A percentile compares a stretch with the other conserved stretches of the same genome.
Conservation (phyloP, 2,797 vertebrate species). For the Tangara arthus region DNA sequence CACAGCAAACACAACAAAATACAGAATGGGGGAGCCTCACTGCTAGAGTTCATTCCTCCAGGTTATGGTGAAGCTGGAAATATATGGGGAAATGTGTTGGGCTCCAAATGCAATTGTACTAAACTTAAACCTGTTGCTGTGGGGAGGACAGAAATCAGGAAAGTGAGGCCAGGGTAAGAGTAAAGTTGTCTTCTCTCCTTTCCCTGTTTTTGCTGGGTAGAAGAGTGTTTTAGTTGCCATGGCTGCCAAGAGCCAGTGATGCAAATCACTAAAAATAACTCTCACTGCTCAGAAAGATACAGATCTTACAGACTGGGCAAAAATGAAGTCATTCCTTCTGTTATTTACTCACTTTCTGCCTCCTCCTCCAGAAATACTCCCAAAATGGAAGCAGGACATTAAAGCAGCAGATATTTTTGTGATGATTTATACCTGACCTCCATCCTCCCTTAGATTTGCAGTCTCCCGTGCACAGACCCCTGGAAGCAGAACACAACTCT, state of each 20-base stretch:
- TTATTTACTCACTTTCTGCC: not conserved
- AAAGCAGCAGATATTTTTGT: not conserved
- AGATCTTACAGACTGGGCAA: accelerated
- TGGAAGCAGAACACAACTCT: not conserved
- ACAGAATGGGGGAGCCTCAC: not conserved
- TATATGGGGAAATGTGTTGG: not conserved
- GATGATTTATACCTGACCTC: not conserved
- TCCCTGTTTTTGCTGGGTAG: not conserved
- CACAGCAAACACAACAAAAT: not conserved
- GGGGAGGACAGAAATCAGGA: not conserved
- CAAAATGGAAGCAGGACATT: not conserved
- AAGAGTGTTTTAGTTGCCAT: not conserved
- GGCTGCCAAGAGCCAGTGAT: not conserved
- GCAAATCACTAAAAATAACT: not conserved
- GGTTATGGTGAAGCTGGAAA: not conserved
- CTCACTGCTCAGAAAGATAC: not conserved
- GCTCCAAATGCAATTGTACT: not conserved
- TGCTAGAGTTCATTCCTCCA: not conserved
- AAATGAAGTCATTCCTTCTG: not conserved
- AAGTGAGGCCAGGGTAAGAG: not conserved
- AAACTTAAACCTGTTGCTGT: not conserved
- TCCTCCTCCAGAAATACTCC: not conserved
- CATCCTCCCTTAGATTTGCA: not conserved
- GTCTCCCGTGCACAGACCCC: not conserved
- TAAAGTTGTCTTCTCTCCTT: not conserved